A percentile compares a stretch with the other conserved stretches of the same genome.
phyloP scores from a whole-genome alignment of 2,113 vertebrate species.

The Amia ocellicauda region DNA sequence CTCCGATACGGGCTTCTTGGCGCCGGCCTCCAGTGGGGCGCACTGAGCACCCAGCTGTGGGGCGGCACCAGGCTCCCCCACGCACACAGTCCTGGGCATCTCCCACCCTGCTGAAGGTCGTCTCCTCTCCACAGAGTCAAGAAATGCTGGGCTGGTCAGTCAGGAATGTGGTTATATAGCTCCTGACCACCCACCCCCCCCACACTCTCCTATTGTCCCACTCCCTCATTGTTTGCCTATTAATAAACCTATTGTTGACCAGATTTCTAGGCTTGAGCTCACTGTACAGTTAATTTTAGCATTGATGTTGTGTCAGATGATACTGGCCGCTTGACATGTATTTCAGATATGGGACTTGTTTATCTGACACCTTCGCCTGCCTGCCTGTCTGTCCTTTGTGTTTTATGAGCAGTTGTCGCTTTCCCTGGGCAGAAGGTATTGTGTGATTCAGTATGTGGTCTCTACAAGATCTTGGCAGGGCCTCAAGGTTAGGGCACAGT shows the following conservation, averaged over 20 bases:
- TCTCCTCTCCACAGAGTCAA: not conserved
- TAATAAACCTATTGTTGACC: conserved; percentile 35
- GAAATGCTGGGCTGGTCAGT: not conserved
- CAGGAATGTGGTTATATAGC: conserved; percentile 25
- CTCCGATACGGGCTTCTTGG: not conserved
- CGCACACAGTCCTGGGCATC: conserved; percentile 36
- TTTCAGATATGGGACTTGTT: not conserved
- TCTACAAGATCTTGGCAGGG: not conserved
- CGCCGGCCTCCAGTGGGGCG: conserved; percentile 41
- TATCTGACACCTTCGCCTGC: not conserved
- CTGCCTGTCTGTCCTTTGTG: not conserved
- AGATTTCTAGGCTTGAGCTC: conserved; percentile 16
- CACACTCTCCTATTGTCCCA: not conserved
- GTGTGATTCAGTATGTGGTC: not conserved
- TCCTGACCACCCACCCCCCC: conserved; percentile 1
- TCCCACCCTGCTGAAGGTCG: not conserved
- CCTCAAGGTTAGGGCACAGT: not conserved
- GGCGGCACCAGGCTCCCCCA: conserved; percentile 28
- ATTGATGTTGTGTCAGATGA: conserved; percentile 20
- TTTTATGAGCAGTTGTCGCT: not conserved
- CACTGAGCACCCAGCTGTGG: conserved; percentile 34
- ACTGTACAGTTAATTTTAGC: conserved; percentile 27
- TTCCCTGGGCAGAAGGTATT: not conserved
- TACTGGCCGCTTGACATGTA: conserved; percentile 4
- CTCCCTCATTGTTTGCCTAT: conserved; percentile 23